Evolutionary conservation across 2,797 vertebrate genomes (phyloP).

Genomic region (Scolopax rusticola): DNA sequence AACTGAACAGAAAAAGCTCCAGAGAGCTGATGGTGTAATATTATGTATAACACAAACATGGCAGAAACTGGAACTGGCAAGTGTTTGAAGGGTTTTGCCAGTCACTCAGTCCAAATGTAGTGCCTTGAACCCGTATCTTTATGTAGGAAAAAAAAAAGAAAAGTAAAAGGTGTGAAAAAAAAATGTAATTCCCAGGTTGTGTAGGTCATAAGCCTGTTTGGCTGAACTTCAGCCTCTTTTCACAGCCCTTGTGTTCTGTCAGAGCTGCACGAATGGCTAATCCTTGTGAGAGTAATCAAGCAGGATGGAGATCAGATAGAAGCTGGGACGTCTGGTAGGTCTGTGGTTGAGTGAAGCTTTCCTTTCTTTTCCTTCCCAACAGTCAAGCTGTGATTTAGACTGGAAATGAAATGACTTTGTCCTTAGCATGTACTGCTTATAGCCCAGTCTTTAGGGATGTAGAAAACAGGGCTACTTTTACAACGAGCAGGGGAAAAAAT

Average conservation of each 20-base stretch:
- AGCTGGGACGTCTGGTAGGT: neutral
- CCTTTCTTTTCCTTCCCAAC: conserved; percentile 10
- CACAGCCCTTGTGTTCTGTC: neutral
- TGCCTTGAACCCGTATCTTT: neutral
- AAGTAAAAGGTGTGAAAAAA: neutral
- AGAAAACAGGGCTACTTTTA: conserved; percentile 39
- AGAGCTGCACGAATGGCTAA: neutral
- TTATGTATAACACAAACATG: neutral
- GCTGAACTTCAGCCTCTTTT: conserved; percentile 21
- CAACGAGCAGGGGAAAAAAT: conserved; percentile 4
- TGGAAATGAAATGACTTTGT: conserved; percentile 26
- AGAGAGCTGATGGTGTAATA: neutral
- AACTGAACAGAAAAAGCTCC: neutral
- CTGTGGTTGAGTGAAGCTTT: conserved; percentile 32
- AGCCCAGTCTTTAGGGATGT: neutral
- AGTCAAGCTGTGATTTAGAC: neutral
- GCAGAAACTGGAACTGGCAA: neutral
- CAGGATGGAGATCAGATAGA: neutral
- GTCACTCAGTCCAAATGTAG: neutral
- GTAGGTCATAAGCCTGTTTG: neutral
- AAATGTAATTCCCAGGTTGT: neutral
- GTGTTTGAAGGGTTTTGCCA: neutral
- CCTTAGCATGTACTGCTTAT: neutral
- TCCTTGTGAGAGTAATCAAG: neutral
- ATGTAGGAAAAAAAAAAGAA: neutral